Evolutionary conservation across 1,140 invertebrate species (phyloP).

Genomic region (Manduca sexta): DNA sequence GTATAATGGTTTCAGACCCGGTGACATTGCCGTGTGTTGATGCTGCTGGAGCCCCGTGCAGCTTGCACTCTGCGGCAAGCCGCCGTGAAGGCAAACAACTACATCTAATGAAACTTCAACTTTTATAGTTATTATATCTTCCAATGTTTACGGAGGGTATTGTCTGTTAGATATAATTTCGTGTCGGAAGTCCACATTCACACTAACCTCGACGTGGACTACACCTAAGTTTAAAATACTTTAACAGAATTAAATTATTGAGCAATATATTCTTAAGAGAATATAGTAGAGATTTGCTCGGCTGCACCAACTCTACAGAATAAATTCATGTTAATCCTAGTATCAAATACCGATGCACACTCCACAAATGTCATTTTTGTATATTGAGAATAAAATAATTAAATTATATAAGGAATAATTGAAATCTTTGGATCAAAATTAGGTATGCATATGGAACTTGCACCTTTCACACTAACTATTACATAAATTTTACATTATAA

Average conservation of each 20-base stretch:
- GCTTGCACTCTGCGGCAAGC: conserved; percentile 41
- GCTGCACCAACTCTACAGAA: conserved; percentile 69
- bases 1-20: conserved; percentile 38
- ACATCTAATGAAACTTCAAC: conserved; percentile 69
- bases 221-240: conserved; percentile 61
- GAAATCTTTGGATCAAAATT: conserved; percentile 71
- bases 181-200: conserved; percentile 51
- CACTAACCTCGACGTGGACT: conserved; percentile 54
- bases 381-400: conserved; percentile 49
- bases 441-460: conserved; percentile 66
- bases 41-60: conserved; percentile 45
- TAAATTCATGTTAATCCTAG: conserved; percentile 54
- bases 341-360: conserved; percentile 68
- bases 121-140: conserved; percentile 49
- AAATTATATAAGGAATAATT: conserved; percentile 51
- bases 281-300: conserved; percentile 70
- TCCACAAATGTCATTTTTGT: conserved; percentile 67
- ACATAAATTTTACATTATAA: conserved; percentile 56
- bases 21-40: conserved; percentile 30
- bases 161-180: conserved; percentile 69
- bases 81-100: conserved; percentile 62
- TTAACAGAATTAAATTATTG: conserved; percentile 70
- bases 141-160: conserved; percentile 68
- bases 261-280: conserved; percentile 70
- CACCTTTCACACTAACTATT: conserved; percentile 62